Evolutionary conservation across 2,113 vertebrate species (phyloP), one percentile per base, ranked within the genome.

Genomic region (Podocnemis expansa): DNA sequence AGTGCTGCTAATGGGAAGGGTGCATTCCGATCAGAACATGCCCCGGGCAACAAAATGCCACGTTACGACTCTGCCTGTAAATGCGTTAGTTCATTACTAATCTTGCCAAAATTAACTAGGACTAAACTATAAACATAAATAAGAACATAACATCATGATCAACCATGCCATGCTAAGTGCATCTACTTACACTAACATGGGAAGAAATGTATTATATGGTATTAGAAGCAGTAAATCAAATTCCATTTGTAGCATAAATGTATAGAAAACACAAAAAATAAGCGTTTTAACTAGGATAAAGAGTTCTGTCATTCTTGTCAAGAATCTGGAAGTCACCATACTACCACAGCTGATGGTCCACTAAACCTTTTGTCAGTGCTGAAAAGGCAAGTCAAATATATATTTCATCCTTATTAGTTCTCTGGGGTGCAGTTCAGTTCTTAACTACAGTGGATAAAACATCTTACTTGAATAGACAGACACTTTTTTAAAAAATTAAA

Each of bases 61-160:
- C n/a, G n/a, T n/a, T n/a, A n/a, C n/a, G n/a, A n/a, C n/a, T n/a
- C n/a, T n/a, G n/a, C n/a, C 29, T 60, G 56, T 19, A 83, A 82
- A 87, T 90, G 70, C 55, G n/a, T 38, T 56, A 52, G 31, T 56
- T 13, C 80, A 75, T 63, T 47, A 78, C 45, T 24, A 84, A 43
- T 31, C 87, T 80, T 29, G 56, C 84, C 60, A n/a, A 91, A 91
- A 78, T 45, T 79, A 21, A 3, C 31, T 6, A 56, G 91, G 95
- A 91, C 73, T 49, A 80, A 91, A 83, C 78, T 84, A 63, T n/a
- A 87, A 54, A 73, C 14, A 87, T 75, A 89, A 84, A 90, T 85
- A 84, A 81, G 1, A 47, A 16, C 47, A 47, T 52, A 25, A 85
- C 43, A 73, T 79, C 87, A 80, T 45, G 83, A 43, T 90, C 45